Percentiles rank a stretch among this genome's conserved stretches.
phyloP scores from a whole-genome alignment of 2,888 invertebrate species.

The Cecidostiba fungosa region DNA sequence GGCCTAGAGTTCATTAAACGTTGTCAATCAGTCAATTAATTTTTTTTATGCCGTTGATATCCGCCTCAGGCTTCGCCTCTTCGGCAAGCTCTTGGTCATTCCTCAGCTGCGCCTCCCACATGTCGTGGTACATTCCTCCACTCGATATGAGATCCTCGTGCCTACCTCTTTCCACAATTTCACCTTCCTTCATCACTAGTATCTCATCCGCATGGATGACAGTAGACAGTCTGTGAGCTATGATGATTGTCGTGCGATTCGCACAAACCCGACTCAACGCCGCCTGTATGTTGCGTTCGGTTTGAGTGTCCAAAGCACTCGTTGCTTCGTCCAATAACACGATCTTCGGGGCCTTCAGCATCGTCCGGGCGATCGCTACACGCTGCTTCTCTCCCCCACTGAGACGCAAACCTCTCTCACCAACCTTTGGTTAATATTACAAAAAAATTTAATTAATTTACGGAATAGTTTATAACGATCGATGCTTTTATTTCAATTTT shows the following conservation, averaged over 20 bases:
- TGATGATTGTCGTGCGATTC: slow-evolving; percentile 95
- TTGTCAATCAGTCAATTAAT: neutral
- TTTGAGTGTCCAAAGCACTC: slow-evolving; percentile 96
- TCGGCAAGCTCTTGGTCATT: slow-evolving; percentile 78
- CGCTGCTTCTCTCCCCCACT: slow-evolving; percentile 99
- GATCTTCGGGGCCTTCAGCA: slow-evolving; percentile 94
- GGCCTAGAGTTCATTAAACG: neutral
- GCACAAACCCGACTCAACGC: slow-evolving; percentile 89
- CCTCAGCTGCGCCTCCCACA: slow-evolving; percentile 96
- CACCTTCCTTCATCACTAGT: slow-evolving; percentile 94
- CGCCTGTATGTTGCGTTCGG: slow-evolving; percentile 87
- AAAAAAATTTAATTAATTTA: neutral
- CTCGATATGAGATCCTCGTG: slow-evolving; percentile 80
- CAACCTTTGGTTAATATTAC: slow-evolving; percentile 84
- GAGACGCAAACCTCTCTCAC: slow-evolving; percentile 95
- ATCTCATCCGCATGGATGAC: slow-evolving; percentile 97
- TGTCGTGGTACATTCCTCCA: slow-evolving; percentile 91
- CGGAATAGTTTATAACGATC: neutral
- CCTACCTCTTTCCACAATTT: slow-evolving; percentile 94
- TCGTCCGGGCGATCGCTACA: slow-evolving; percentile 97
- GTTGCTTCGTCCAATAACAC: slow-evolving; percentile 97
- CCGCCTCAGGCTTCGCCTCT: neutral
- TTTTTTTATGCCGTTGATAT: neutral
- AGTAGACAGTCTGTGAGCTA: slow-evolving; percentile 97
- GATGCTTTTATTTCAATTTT: slow-evolving; percentile 14